Conservation (phyloP, 2,888 invertebrate genomes). For the Meandrusa payeni region DNA sequence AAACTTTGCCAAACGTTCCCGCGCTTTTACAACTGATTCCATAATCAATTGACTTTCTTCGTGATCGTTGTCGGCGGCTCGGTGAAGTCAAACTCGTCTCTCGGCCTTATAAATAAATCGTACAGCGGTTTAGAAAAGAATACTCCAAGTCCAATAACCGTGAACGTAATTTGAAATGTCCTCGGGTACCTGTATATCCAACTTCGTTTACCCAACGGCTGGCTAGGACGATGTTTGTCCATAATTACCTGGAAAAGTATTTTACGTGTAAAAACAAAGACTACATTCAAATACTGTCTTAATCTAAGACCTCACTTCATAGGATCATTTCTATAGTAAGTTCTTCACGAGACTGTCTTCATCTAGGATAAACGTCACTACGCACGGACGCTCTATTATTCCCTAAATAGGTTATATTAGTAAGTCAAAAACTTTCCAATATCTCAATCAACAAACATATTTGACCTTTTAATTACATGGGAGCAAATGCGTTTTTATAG, state of each 20-base stretch:
- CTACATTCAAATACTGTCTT: no score
- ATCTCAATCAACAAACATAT: no score
- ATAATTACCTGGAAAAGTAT: conserved; percentile 54
- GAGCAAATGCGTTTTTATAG: no score
- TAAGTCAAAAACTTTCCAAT: no score
- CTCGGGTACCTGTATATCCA: conserved; percentile 83
- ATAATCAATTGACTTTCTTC: conserved; percentile 62
- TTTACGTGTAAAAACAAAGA: no score
- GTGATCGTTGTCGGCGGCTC: conserved; percentile 52
- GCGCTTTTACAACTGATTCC: conserved; percentile 91
- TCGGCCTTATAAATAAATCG: conserved; percentile 78
- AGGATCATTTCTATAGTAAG: no score
- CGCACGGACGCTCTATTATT: no score
- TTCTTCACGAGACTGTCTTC: no score
- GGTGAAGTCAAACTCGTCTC: conserved; percentile 42
- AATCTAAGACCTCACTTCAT: no score
- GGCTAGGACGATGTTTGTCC: conserved; percentile 60
- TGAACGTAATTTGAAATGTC: conserved; percentile 76
- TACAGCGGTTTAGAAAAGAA: conserved; percentile 88
- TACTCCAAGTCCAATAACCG: conserved; percentile 71
- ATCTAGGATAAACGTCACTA: no score
- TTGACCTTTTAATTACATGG: no score
- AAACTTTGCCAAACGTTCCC: conserved; percentile 86
- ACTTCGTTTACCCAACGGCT: conserved; percentile 76
- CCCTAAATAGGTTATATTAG: no score